Percentiles rank a stretch among this genome's conserved stretches.
Conservation (phyloP, 2,113 vertebrate species). For the Aegotheles bennettii region DNA sequence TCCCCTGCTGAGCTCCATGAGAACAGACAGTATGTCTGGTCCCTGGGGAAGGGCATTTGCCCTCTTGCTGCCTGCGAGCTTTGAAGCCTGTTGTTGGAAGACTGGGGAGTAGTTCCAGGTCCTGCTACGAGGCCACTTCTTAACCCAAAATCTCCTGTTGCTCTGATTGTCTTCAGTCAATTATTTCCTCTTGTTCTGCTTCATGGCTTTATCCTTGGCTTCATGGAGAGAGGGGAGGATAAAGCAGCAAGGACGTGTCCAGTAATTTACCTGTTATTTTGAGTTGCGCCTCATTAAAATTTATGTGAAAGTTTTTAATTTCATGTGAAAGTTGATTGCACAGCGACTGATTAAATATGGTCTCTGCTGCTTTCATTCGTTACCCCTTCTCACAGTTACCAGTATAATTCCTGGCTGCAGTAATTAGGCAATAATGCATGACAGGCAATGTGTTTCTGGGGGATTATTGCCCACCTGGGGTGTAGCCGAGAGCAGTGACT, state of each 20-base stretch:
- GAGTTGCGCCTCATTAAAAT: neutral
- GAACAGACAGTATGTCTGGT: neutral
- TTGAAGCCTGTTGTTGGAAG: neutral
- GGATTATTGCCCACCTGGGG: neutral
- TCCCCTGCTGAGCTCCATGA: neutral
- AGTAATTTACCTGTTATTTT: neutral
- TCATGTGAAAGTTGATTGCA: slow-evolving; percentile 5
- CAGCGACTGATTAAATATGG: neutral
- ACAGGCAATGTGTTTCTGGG: neutral
- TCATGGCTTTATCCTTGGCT: neutral
- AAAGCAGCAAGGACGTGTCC: neutral
- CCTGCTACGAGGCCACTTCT: neutral
- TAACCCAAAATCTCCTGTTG: neutral
- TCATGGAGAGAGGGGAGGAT: neutral
- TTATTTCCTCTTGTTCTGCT: neutral
- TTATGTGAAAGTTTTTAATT: neutral
- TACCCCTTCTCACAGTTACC: neutral
- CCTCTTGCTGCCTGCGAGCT: neutral
- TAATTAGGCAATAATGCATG: neutral
- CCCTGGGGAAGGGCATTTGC: neutral
- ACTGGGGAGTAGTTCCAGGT: neutral
- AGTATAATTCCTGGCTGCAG: neutral
- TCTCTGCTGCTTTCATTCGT: slow-evolving; percentile 4
- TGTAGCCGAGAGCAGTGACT: neutral
- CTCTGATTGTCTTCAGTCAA: neutral